Evolutionary conservation across 1,140 invertebrate genomes (phyloP), one percentile per base, ranked within the genome.

Genomic region (Solenopsis fugax): DNA sequence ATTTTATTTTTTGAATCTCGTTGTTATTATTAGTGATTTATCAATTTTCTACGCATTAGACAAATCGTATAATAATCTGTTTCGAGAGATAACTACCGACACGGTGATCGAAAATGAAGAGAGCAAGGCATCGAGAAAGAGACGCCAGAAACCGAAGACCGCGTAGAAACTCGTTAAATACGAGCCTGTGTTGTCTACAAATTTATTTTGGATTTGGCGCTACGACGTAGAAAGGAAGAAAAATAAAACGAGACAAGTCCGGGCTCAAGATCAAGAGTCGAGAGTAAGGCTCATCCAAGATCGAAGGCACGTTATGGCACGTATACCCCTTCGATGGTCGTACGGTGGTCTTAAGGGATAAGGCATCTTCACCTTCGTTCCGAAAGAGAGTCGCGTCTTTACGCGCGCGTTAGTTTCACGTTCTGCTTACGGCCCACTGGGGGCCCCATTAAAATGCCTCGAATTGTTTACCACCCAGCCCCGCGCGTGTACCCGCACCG

Each of bases 391-490:
- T 21, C 71, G 54, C 54, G 41, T 13, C n/a, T 58, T 50, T 76
- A 86, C 73, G 67, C 18, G 77, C 67, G 77, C 87, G 86, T 90
- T 92, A 89, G 90, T 86, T 90, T 88, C 77, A 71, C 85, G 89
- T 87, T 88, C 87, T 88, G 52, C 91, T 92, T 91, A 92, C 87
- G 91, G 81, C 78, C 58, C 91, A 71, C 89, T 62, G 67, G 91
- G 89, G 91, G 88, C 88, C 54, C 81, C 91, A 92, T 92, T 92
- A 92, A 92, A 92, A 92, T 91, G 91, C 89, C 91, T 92, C 77
- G 88, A 92, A 92, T 92, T 92, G 91, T 92, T 92, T 92, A 92
- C 84, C 88, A 85, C 85, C 58, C 56, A 67, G 41, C 24, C 80
- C 62, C 82, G 67, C 64, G 52, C 54, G 34, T 72, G 71, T 24